Evolutionary conservation across 2,888 invertebrate genomes (phyloP).

Genomic region (Chrysotoxum bicinctum): DNA sequence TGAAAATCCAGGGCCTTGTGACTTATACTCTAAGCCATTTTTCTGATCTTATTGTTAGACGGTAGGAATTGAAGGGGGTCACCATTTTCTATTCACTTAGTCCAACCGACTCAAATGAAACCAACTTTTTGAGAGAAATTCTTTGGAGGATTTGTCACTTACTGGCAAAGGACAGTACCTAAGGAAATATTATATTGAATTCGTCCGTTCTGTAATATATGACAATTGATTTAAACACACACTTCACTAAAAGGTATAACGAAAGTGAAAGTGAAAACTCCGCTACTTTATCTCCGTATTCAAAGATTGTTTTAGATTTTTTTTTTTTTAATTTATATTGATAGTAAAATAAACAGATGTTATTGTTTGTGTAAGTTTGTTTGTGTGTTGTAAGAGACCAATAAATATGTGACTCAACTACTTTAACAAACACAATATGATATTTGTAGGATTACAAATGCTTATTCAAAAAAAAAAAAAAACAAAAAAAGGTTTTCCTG

Average conservation of each 20-base stretch:
- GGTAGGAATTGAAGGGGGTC: no score
- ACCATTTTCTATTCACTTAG: no score
- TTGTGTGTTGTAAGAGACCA: not conserved
- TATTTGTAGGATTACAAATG: constrained; percentile 5
- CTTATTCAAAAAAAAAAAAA: not conserved
- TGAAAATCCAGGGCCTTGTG: no score
- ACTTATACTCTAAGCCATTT: no score
- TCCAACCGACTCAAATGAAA: no score
- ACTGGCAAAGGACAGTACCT: no score
- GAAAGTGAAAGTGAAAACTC: not conserved
- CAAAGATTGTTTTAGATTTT: not conserved
- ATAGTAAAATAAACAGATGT: not conserved
- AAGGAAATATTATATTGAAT: not conserved
- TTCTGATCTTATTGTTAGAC: no score
- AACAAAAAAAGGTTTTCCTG: not conserved
- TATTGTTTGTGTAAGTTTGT: not conserved
- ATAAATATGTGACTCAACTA: not conserved
- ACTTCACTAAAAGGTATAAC: not conserved
- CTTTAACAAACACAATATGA: constrained; percentile 12
- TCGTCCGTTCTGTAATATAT: not conserved
- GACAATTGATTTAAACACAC: not conserved
- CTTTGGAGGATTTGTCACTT: no score
- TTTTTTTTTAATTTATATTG: not conserved
- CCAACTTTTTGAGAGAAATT: no score
- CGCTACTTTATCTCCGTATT: not conserved